A percentile compares a stretch with the other conserved stretches of the same genome.
Conservation (phyloP, 2,797 vertebrate species). For the Furcifer pardalis region DNA sequence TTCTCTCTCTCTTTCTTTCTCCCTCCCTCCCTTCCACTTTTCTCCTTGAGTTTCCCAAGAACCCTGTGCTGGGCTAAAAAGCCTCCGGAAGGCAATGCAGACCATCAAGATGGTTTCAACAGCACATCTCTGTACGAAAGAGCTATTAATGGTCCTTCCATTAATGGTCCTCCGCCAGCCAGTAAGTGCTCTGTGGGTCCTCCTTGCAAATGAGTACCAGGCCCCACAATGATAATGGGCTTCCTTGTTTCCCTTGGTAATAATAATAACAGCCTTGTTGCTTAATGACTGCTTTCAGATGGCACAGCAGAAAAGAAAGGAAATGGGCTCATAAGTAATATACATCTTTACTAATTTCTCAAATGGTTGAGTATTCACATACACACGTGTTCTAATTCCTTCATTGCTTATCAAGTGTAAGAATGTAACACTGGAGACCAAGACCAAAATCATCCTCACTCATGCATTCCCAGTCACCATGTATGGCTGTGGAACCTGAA, state of each 20-base stretch:
- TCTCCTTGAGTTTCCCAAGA: neutral
- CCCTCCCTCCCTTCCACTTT: neutral
- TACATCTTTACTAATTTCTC: slow-evolving; percentile 41
- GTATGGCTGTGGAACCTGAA: too few species aligned
- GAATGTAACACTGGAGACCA: too few species aligned
- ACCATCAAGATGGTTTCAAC: slow-evolving; percentile 22
- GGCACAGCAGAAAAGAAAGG: slow-evolving; percentile 57
- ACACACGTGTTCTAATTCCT: too few species aligned
- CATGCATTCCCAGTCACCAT: too few species aligned
- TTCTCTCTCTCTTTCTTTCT: neutral
- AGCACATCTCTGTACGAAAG: slow-evolving; percentile 40
- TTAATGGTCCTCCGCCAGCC: slow-evolving; percentile 70
- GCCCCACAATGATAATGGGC: slow-evolving; percentile 76
- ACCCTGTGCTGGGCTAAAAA: neutral
- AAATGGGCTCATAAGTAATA: slow-evolving; percentile 42
- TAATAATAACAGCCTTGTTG: slow-evolving; percentile 63
- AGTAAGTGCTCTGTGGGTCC: slow-evolving; percentile 78
- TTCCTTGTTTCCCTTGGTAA: slow-evolving; percentile 74
- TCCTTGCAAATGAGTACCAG: slow-evolving; percentile 67
- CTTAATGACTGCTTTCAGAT: slow-evolving; percentile 63
- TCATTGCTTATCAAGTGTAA: too few species aligned
- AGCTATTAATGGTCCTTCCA: slow-evolving; percentile 72
- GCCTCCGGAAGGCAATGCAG: slow-evolving; percentile 38
- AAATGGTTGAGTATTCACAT: neutral
- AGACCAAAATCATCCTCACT: too few species aligned